Base-by-base conservation (phyloP, 2,888 invertebrate species). In the Tillus elongatus region DNA sequence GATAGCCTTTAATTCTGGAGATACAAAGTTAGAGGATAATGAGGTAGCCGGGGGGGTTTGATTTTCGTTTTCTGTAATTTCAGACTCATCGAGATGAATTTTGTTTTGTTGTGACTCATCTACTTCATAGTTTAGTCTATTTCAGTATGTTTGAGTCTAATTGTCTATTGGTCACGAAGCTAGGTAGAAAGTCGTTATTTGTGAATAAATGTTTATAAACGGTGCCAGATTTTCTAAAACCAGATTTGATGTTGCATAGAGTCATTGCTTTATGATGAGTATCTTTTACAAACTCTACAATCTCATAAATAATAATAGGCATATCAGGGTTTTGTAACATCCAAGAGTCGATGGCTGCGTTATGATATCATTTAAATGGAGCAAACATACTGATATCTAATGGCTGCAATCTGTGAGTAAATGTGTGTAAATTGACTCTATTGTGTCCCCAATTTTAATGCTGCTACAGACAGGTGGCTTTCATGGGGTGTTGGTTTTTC, bases 371-470 rank as follows among this genome's bases (percentile, higher is more conserved):
- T 19, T 19, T 19, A 19, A 19, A 19, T 19, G 24, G 24, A n/a
- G 6, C 24, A n/a, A 19, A 19, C 6, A 19, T n/a, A 19, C 24
- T 19, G n/a, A 19, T 19, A 19, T 19, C 24, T 19, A 19, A 19
- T 19, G 24, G 24, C n/a, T 19, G 24, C 24, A 19, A n/a, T n/a
- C 24, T 19, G n/a, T 19, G 24, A 19, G 24, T 8, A 19, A 19
- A n/a, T 19, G 24, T 19, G 6, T 8, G 24, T 19, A 19, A 19
- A 19, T 6, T 19, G 24, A 19, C 24, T 19, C 24, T n/a, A 19
- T 19, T 19, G n/a, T 19, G 6, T 19, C n/a, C n/a, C n/a, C n/a
- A n/a, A n/a, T n/a, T n/a, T n/a, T n/a, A n/a, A n/a, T n/a, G n/a
- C n/a, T n/a, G n/a, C n/a, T n/a, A n/a, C n/a, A n/a, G n/a, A n/a